Evolutionary conservation across 2,888 invertebrate species (phyloP).

Genomic region (Falcaria lacertinaria): DNA sequence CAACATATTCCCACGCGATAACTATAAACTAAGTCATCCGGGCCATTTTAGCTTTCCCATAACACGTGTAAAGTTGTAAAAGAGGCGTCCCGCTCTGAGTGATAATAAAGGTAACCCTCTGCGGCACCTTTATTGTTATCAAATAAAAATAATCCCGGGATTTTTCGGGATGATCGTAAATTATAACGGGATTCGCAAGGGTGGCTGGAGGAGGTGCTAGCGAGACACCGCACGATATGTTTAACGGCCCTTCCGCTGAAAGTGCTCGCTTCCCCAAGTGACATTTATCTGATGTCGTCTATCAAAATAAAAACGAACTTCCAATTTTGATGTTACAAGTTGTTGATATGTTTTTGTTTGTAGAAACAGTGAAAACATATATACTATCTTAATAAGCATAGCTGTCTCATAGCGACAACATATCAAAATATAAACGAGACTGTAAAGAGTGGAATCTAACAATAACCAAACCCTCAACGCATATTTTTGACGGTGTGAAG

Average conservation of each 20-base stretch:
- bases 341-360: no score
- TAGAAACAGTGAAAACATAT: no score
- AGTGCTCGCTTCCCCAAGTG: constrained; percentile 29
- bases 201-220: constrained; percentile 39
- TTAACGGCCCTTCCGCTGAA: constrained; percentile 31
- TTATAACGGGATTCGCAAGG: constrained; percentile 69
- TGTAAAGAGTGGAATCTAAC: constrained; percentile 58
- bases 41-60: constrained; percentile 38
- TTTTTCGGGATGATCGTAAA: constrained; percentile 78
- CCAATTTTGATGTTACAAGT: not conserved
- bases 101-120: constrained; percentile 78
- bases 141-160: constrained; percentile 78
- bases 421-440: constrained; percentile 53
- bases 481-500: constrained; percentile 74
- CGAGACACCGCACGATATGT: constrained; percentile 18
- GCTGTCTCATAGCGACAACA: constrained; percentile 29
- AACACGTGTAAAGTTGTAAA: constrained; percentile 73
- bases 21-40: constrained; percentile 30
- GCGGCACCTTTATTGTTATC: constrained; percentile 77
- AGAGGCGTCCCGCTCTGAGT: constrained; percentile 66
- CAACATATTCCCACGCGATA: constrained; percentile 21
- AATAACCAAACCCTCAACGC: constrained; percentile 70
- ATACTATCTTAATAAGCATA: constrained; percentile 29
- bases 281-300: constrained; percentile 7
- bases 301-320: constrained; percentile 2